These are phyloP conservation scores for Craterocephalus amniculus DNA, from an alignment of 2,797 vertebrate species.

Conservation along the genomic window DNA sequence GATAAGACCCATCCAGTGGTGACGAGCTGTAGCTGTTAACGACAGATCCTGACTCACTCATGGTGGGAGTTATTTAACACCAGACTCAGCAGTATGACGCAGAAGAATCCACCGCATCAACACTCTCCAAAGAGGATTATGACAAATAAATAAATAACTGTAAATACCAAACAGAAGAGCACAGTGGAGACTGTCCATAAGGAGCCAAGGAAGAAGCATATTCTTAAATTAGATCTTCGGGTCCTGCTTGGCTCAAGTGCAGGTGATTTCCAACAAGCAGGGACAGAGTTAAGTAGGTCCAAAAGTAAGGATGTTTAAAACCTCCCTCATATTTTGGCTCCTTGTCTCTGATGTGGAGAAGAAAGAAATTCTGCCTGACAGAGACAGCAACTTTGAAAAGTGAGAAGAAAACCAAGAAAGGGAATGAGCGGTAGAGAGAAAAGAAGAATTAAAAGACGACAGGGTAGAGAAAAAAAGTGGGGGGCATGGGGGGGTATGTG, in stretches of 20 bases:
- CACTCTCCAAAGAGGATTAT: constrained; percentile 70
- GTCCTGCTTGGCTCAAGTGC: constrained; percentile 34
- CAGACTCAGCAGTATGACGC: constrained; percentile 74
- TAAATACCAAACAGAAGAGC: constrained; percentile 51
- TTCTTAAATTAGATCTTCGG: constrained; percentile 45
- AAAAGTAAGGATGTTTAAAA: constrained; percentile 17
- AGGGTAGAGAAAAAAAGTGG: neutral
- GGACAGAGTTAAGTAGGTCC: constrained; percentile 21
- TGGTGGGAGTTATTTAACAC: constrained; percentile 80
- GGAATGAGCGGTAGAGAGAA: constrained; percentile 18
- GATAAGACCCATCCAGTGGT: constrained; percentile 67
- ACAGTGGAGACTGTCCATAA: constrained; percentile 28
- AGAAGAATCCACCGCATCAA: constrained; percentile 67
- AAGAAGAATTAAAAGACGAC: constrained; percentile 9
- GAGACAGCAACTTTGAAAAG: constrained; percentile 39
- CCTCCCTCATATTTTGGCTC: constrained; percentile 26
- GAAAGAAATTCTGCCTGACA: constrained; percentile 25
- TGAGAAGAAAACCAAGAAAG: constrained; percentile 26
- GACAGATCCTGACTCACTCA: constrained; percentile 75
- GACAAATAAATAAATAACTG: constrained; percentile 61
- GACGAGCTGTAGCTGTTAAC: constrained; percentile 65
- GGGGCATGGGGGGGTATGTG: constrained; percentile 44
- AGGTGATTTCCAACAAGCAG: constrained; percentile 47
- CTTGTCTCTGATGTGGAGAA: constrained; percentile 18
- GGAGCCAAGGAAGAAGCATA: constrained; percentile 21